Evolutionary conservation across 2,113 vertebrate species (phyloP), one percentile per base, ranked within the genome.

Genomic region (Muscicapa adusta): DNA sequence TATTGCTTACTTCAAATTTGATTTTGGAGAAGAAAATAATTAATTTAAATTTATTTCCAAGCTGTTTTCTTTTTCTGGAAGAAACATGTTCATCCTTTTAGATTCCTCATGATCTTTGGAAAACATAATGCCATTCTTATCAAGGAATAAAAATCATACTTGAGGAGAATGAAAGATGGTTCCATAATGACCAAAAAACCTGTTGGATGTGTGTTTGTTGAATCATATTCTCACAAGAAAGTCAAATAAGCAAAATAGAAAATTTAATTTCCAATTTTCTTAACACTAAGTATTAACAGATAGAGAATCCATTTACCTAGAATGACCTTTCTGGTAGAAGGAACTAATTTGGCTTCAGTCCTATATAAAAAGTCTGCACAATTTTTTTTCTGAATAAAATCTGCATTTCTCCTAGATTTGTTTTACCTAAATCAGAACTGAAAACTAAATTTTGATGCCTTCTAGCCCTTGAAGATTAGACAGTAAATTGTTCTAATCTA

Each of bases 11-110:
- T 85, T 96, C 42, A 81, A 26, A 70, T 33, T 62, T 56, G 16
- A n/a, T 72, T 77, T 91, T 85, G 16, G 40, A 91, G 88, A 96
- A 94, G 38, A 85, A 85, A 85, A 95, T 6, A 71, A 70, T 65
- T 61, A 25, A 77, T 91, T 95, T 88, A 91, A 90, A 94, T 92
- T 81, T 91, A 88, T 96, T 97, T 97, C 61, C 77, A 91, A 93
- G 85, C 26, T 71, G 9, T 48, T 96, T 95, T 91, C 19, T 95
- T 97, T 95, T 88, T 95, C 85, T 90, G 75, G 38, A 25, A 62
- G 51, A 48, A 7, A 40, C 2, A 18, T 53, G 8, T 40, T 75
- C n/a, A 34, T 54, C 8, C 13, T 63, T 68, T 84, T 26, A 28
- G 14, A 33, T 76, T 40, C 14, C 6, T 73, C 54, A 33, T n/a